Evolutionary conservation across 1,140 invertebrate species (phyloP), one percentile per base, ranked within the genome.

Genomic region (Pseudomyrmex gracilis): DNA sequence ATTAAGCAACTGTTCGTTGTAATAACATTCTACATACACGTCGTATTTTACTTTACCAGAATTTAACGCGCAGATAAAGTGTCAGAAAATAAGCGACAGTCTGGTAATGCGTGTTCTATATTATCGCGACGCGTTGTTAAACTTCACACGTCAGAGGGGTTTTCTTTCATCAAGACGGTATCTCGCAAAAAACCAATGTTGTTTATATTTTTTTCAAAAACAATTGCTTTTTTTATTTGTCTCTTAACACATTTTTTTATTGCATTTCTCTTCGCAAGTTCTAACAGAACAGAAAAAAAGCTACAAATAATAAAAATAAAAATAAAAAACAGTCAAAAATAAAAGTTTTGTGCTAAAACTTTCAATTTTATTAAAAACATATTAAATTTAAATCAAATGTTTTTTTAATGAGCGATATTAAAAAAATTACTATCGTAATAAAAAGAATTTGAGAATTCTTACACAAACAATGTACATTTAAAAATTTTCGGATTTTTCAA

Each of bases 51-150:
- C 83, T 91, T 88, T 83, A 83, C 85, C 88, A 83, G 55, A 63
- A 68, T 85, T 80, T 87, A 83, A 85, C 83, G 76, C 85, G 87
- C 84, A 85, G 88, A 86, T 91, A 89, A 91, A 91, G 84, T 90
- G 84, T 91, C 90, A 88, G 91, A 92, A 92, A 91, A 91, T 92
- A 92, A 92, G 91, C 90, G 89, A 92, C 86, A 90, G 91, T 92
- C 89, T 91, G 87, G 78, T 86, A 34, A 85, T 87, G 87, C 87
- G 83, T 88, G 85, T 73, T 88, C 80, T 82, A 84, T 84, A 83
- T 84, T 84, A 74, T 78, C 82, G 68, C 43, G 53, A 83, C 82
- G 82, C 60, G 12, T 5, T 22, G 43, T 67, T 77, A 55, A 57
- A 34, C 53, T 60, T n/a, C n/a, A n/a, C n/a, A 43, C 51, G 51